Percentiles rank a stretch among this genome's conserved stretches.
phyloP scores from a whole-genome alignment of 2,888 invertebrate species.

The Acleris holmiana region DNA sequence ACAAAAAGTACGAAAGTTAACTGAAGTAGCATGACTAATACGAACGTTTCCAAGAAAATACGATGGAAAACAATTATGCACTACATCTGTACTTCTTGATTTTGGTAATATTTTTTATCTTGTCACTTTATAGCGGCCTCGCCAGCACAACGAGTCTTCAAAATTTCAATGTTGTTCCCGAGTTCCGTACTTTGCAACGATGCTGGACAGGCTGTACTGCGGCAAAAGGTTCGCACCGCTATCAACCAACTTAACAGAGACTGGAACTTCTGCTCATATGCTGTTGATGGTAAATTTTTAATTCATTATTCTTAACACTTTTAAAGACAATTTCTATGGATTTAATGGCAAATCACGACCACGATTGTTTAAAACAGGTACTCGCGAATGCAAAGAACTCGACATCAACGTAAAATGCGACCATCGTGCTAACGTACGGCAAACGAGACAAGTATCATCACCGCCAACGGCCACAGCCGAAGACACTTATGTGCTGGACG shows the following conservation, averaged over 20 bases:
- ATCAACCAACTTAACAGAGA: conserved; percentile 96
- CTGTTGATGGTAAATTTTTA: conserved; percentile 87
- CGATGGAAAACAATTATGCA: too few relatives aligned
- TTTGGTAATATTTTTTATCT: neutral
- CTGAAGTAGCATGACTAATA: too few relatives aligned
- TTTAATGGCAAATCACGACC: too few relatives aligned
- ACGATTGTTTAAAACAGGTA: conserved; percentile 68
- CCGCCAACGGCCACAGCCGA: conserved; percentile 86
- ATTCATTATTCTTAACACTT: neutral
- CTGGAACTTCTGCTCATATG: conserved; percentile 98
- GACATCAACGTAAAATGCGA: conserved; percentile 96
- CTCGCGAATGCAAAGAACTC: conserved; percentile 94
- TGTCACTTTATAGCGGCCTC: conserved; percentile 86
- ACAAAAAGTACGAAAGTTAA: too few relatives aligned
- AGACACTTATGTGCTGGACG: conserved; percentile 92
- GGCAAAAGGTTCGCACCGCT: conserved; percentile 94
- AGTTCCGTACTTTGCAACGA: conserved; percentile 98
- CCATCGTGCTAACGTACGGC: conserved; percentile 87
- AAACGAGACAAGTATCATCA: conserved; percentile 85
- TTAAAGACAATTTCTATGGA: neutral
- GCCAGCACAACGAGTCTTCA: conserved; percentile 97
- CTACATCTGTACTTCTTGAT: neutral
- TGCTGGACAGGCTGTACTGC: conserved; percentile 95
- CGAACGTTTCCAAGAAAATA: too few relatives aligned
- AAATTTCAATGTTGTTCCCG: conserved; percentile 96